Conservation (phyloP, 2,113 vertebrate species). For the Aramus guarauna region DNA sequence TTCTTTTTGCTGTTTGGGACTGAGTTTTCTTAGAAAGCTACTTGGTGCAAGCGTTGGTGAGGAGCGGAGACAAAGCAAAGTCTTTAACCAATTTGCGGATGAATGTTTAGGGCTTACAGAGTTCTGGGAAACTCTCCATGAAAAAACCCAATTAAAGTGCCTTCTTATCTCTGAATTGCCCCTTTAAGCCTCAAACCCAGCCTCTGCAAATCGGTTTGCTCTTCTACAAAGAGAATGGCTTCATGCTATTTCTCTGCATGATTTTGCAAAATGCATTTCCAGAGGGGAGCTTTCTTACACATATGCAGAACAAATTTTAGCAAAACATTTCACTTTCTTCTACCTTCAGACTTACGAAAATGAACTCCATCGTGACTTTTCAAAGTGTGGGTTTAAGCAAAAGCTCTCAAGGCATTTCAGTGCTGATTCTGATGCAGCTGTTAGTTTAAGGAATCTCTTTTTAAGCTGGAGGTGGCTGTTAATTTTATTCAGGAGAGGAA, state of each 20-base stretch:
- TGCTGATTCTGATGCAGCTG: constrained; percentile 8
- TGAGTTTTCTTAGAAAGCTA: not conserved
- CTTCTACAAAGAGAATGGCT: not conserved
- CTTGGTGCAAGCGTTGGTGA: not conserved
- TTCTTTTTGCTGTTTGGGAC: not conserved
- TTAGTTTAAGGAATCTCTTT: constrained; percentile 28
- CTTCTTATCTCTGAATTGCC: not conserved
- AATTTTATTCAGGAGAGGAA: not conserved
- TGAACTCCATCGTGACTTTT: not conserved
- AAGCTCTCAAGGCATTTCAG: constrained; percentile 5
- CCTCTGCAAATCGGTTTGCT: not conserved
- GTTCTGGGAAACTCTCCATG: not conserved
- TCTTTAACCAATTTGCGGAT: not conserved
- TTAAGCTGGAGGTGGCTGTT: constrained; percentile 13
- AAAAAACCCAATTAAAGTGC: not conserved
- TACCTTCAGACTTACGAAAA: not conserved
- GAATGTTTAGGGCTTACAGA: not conserved
- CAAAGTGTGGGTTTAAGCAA: constrained; percentile 12
- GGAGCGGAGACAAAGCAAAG: not conserved
- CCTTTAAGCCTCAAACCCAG: not conserved
- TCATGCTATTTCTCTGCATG: not conserved
- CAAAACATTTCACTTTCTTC: constrained; percentile 5
- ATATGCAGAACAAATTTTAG: not conserved
- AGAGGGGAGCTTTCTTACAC: not conserved
- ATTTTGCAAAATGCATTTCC: constrained; percentile 5